Percentiles rank a stretch among this genome's conserved stretches.
These are phyloP conservation scores for Synanthedon andrenaeformis DNA, from an alignment of 2,888 invertebrate species.

Conservation along the genomic window DNA sequence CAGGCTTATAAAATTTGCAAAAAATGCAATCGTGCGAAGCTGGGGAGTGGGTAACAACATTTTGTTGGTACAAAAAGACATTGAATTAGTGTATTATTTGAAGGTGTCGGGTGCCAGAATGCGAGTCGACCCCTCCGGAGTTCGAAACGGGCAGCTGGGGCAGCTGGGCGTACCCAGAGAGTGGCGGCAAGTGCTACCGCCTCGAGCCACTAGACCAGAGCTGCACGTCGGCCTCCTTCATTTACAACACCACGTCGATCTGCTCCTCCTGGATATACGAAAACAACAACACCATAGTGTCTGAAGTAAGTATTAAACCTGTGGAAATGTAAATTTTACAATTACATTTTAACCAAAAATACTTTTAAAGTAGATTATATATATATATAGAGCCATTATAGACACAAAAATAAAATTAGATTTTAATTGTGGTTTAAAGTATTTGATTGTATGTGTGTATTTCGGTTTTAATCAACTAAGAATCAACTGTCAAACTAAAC, in stretches of 20 bases:
- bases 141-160: slow-evolving; percentile 39
- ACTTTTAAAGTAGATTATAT: too few species aligned
- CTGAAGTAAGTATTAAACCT: slow-evolving; percentile 26
- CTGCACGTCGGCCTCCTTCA: slow-evolving; percentile 37
- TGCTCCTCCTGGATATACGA: slow-evolving; percentile 50
- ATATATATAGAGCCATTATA: too few species aligned
- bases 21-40: too few species aligned
- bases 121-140: slow-evolving; percentile 35
- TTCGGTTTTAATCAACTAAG: too few species aligned
- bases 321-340: background rate
- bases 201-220: slow-evolving; percentile 18
- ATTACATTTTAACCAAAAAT: background rate
- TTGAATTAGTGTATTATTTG: slow-evolving; percentile 5
- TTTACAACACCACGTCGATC: slow-evolving; percentile 23
- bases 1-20: too few species aligned
- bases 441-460: too few species aligned
- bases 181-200: slow-evolving; percentile 33
- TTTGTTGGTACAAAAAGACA: too few species aligned
- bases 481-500: too few species aligned
- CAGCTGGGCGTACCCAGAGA: slow-evolving; percentile 40
- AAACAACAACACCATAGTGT: slow-evolving; percentile 40
- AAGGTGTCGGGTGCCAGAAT: slow-evolving; percentile 59
- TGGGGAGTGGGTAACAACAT: too few species aligned
- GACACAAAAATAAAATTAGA: too few species aligned
- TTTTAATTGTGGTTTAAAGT: too few species aligned